A percentile compares a stretch with the other conserved stretches of the same genome.
Conservation (phyloP, 1,140 invertebrate genomes). For the Eulimnadia texana region DNA sequence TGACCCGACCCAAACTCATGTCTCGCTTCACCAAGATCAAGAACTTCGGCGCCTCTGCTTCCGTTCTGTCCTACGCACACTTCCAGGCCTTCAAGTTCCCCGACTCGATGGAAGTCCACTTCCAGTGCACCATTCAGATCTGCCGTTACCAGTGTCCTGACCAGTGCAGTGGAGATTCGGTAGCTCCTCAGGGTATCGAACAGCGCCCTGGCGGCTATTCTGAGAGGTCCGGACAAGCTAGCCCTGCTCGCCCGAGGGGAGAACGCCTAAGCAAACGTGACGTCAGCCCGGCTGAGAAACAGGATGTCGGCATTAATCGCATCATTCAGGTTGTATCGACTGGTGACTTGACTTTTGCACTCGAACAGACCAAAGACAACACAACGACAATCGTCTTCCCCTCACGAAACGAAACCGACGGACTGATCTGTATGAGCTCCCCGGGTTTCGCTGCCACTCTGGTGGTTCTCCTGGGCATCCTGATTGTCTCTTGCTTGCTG, state of each 20-base stretch:
- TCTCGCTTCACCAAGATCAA: constrained; percentile 88
- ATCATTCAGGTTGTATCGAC: constrained; percentile 65
- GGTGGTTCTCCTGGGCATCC: constrained; percentile 57
- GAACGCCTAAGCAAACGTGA: constrained; percentile 21
- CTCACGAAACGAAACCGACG: constrained; percentile 30
- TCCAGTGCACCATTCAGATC: constrained; percentile 90
- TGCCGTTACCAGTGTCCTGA: constrained; percentile 64
- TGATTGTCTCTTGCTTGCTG: constrained; percentile 64
- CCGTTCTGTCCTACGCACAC: constrained; percentile 78
- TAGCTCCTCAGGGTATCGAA: not conserved
- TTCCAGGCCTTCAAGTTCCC: constrained; percentile 93
- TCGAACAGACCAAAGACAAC: constrained; percentile 41
- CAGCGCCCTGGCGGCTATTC: not conserved
- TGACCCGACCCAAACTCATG: constrained; percentile 81
- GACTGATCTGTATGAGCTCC: constrained; percentile 83
- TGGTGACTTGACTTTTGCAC: constrained; percentile 64
- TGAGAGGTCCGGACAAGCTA: constrained; percentile 35
- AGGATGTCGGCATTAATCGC: constrained; percentile 64
- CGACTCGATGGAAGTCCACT: constrained; percentile 90
- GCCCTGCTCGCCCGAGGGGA: constrained; percentile 26
- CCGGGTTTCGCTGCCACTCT: constrained; percentile 73
- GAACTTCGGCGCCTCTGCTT: constrained; percentile 82
- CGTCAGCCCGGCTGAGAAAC: constrained; percentile 40
- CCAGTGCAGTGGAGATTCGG: constrained; percentile 43
- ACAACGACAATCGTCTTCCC: constrained; percentile 47